A percentile compares a stretch with the other conserved stretches of the same genome.
Evolutionary conservation across 2,888 invertebrate genomes (phyloP).

Genomic region (Trichogramma evanescens): DNA sequence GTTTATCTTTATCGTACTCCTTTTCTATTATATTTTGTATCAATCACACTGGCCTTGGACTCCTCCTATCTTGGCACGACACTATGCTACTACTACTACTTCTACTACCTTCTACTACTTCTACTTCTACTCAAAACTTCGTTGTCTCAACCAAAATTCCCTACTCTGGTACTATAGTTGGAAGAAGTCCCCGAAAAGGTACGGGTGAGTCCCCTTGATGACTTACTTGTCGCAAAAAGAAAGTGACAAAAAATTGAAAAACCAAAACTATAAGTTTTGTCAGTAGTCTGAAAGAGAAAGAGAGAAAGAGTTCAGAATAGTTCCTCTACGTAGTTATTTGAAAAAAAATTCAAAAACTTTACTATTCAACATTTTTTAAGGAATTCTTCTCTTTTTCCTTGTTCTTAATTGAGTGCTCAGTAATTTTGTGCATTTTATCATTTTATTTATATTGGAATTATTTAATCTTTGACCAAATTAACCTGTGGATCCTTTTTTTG

Average conservation of each 20-base stretch:
- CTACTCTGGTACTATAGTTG: conserved; percentile 46
- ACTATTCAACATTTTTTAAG: too few relatives aligned
- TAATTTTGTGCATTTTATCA: not conserved
- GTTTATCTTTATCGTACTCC: conserved; percentile 45
- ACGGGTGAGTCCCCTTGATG: conserved; percentile 49
- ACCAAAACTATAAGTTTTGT: conserved; percentile 12
- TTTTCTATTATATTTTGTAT: conserved; percentile 48
- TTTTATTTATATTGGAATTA: not conserved
- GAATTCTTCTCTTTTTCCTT: too few relatives aligned
- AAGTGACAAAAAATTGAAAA: conserved; percentile 3
- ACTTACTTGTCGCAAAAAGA: conserved; percentile 44
- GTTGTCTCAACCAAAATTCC: conserved; percentile 44
- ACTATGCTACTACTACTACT: conserved; percentile 44
- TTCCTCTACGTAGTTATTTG: not conserved
- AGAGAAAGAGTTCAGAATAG: conserved; percentile 11
- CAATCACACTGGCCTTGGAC: conserved; percentile 49
- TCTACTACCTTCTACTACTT: conserved; percentile 38
- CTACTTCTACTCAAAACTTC: conserved; percentile 46
- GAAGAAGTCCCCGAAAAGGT: conserved; percentile 51
- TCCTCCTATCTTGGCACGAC: conserved; percentile 48
- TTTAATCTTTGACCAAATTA: not conserved
- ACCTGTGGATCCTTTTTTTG: too few relatives aligned
- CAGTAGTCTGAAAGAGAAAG: conserved; percentile 20
- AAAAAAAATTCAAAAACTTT: not conserved
- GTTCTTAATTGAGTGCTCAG: too few relatives aligned